A percentile compares a stretch with the other conserved stretches of the same genome.
Conservation (phyloP, 2,113 vertebrate species). For the Narcine bancroftii region DNA sequence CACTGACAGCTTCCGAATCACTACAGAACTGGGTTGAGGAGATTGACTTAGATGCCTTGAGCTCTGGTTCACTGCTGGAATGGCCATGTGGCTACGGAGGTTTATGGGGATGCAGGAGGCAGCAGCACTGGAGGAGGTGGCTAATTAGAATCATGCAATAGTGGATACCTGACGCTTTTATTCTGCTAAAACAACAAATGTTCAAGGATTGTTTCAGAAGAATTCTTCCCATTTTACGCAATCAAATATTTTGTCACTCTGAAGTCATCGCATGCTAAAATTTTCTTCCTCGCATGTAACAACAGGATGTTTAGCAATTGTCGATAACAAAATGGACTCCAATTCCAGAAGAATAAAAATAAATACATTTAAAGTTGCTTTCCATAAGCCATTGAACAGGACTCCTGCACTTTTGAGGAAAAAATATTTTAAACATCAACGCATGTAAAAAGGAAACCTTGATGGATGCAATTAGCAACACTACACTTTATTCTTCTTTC, state of each 20-base stretch:
- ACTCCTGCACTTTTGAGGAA: background rate
- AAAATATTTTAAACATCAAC: background rate
- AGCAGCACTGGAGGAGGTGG: too few species aligned
- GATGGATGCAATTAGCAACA: slow-evolving; percentile 7
- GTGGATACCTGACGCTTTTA: background rate
- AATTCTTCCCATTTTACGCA: background rate
- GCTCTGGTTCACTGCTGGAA: too few species aligned
- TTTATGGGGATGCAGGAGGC: too few species aligned
- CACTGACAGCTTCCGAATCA: too few species aligned
- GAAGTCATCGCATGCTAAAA: background rate
- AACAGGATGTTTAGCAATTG: slow-evolving; percentile 55
- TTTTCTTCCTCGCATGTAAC: background rate
- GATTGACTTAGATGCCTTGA: too few species aligned
- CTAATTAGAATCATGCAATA: too few species aligned
- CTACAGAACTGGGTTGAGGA: too few species aligned
- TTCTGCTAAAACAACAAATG: background rate
- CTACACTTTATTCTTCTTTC: background rate
- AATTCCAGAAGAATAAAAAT: slow-evolving; percentile 45
- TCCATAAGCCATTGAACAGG: slow-evolving; percentile 47
- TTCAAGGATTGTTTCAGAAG: background rate
- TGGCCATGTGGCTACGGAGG: too few species aligned
- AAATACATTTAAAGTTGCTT: slow-evolving; percentile 49
- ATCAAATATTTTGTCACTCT: background rate
- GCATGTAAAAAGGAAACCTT: slow-evolving; percentile 7
- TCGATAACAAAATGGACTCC: background rate